Conservation (phyloP, 2,888 invertebrate genomes). For the Corbicula japonica region DNA sequence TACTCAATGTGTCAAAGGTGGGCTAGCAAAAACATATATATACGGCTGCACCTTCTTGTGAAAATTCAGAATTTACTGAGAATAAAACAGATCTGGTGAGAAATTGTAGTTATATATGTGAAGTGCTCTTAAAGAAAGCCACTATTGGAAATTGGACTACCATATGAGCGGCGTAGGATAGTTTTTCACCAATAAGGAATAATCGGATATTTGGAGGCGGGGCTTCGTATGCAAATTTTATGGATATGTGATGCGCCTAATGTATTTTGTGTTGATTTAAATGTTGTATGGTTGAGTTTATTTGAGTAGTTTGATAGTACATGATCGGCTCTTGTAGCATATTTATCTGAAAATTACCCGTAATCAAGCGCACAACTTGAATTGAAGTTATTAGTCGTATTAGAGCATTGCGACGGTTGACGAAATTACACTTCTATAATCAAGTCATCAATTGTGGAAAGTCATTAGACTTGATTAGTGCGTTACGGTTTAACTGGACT, state of each 20-base stretch:
- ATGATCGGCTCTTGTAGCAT: slow-evolving; percentile 71
- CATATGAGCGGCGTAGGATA: slow-evolving; percentile 25
- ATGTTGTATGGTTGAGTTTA: slow-evolving; percentile 73
- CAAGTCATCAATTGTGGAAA: slow-evolving; percentile 51
- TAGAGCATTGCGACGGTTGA: slow-evolving; percentile 43
- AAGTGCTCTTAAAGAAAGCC: no score
- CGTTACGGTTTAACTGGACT: slow-evolving; percentile 36
- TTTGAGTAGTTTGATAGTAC: slow-evolving; percentile 54
- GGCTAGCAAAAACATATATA: no score
- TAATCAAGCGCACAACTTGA: slow-evolving; percentile 69
- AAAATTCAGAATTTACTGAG: no score
- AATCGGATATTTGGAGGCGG: slow-evolving; percentile 64
- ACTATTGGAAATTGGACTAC: slow-evolving; percentile 29
- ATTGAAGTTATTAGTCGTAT: slow-evolving; percentile 66
- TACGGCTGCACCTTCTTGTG: no score
- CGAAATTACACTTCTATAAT: slow-evolving; percentile 57
- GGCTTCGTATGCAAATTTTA: slow-evolving; percentile 69
- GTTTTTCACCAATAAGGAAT: slow-evolving; percentile 60
- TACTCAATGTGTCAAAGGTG: slow-evolving; percentile 6
- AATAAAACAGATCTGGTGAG: no score
- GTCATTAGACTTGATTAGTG: slow-evolving; percentile 50
- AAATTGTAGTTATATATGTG: no score
- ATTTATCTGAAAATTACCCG: slow-evolving; percentile 80
- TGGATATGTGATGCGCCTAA: slow-evolving; percentile 71
- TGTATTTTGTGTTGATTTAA: slow-evolving; percentile 80